A percentile compares a stretch with the other conserved stretches of the same genome.
These are phyloP conservation scores for Sarcophaga caerulescens DNA, from an alignment of 2,888 invertebrate species.

Conservation along the genomic window DNA sequence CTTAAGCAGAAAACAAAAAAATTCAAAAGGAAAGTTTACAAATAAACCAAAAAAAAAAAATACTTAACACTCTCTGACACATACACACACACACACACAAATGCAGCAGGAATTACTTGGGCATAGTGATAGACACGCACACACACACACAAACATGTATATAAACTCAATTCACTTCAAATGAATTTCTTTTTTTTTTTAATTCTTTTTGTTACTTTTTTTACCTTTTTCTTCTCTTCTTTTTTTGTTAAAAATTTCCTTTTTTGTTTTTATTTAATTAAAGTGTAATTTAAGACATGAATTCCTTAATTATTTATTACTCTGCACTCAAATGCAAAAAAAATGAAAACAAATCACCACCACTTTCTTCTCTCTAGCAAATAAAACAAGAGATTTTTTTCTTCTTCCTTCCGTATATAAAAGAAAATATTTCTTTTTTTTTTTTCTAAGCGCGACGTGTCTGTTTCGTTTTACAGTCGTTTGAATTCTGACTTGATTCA, in stretches of 20 bases:
- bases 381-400: slow-evolving; percentile 7
- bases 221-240: neutral
- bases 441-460: slow-evolving; percentile 55
- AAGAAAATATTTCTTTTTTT: slow-evolving; percentile 13
- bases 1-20: neutral
- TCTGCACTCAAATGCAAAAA: neutral
- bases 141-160: neutral
- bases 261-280: neutral
- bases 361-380: neutral
- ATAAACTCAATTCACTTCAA: neutral
- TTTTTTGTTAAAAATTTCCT: neutral
- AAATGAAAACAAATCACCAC: neutral
- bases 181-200: neutral
- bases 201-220: slow-evolving; percentile 7
- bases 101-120: neutral
- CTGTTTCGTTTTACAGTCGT: slow-evolving; percentile 60
- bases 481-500: slow-evolving; percentile 60
- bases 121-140: slow-evolving; percentile 1
- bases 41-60: slow-evolving; percentile 22
- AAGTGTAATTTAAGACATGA: neutral
- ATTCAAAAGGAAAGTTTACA: slow-evolving; percentile 17
- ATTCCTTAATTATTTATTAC: neutral
- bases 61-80: slow-evolving; percentile 27
- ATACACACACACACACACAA: slow-evolving; percentile 36
- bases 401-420: slow-evolving; percentile 8